A percentile compares a stretch with the other conserved stretches of the same genome.
Conservation (phyloP, 2,113 vertebrate species). For the Dunckerocampus dactyliophorus region DNA sequence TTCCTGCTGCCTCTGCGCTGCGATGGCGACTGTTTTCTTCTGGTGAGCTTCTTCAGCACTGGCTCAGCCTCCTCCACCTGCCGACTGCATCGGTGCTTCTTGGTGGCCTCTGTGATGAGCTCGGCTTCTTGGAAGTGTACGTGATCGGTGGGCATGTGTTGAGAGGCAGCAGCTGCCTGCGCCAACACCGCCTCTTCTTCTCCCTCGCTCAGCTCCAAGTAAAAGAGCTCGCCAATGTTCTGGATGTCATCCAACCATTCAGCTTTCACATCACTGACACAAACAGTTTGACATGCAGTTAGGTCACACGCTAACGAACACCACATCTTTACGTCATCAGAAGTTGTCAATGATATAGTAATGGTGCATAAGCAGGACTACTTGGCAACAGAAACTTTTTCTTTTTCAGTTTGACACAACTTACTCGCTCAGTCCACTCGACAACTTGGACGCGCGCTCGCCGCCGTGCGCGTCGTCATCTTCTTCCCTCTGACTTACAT, state of each 20-base stretch:
- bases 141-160: conserved; percentile 78
- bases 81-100: conserved; percentile 45
- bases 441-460: no score
- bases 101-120: conserved; percentile 84
- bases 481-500: no score
- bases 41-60: conserved; percentile 81
- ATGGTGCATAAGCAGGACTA: no score
- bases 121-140: conserved; percentile 89
- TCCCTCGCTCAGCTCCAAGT: conserved; percentile 89
- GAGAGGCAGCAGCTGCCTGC: conserved; percentile 49
- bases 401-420: no score
- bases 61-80: conserved; percentile 67
- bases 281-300: background rate
- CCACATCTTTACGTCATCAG: no score
- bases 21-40: conserved; percentile 72
- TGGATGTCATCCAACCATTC: conserved; percentile 93
- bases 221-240: conserved; percentile 93
- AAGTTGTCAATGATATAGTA: no score
- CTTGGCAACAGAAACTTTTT: no score
- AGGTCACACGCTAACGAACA: no score
- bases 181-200: conserved; percentile 81
- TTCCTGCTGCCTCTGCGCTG: conserved; percentile 58
- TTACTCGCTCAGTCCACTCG: no score
- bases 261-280: conserved; percentile 85
- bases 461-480: no score